Evolutionary conservation across 2,113 vertebrate species (phyloP).

Genomic region (Bostrychus sinensis): DNA sequence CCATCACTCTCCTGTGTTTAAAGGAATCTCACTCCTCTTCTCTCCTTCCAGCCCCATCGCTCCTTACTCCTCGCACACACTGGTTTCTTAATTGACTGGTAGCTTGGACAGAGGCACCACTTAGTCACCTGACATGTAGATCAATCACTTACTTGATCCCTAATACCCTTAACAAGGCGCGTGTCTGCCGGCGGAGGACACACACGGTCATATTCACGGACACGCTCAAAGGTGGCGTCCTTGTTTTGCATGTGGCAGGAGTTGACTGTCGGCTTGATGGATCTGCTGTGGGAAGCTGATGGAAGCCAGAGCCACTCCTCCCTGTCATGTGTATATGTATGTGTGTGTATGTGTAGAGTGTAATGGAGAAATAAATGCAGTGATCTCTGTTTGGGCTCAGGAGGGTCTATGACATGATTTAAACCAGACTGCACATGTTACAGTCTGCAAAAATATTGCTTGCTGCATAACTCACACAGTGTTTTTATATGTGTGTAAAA

Average conservation of each 20-base stretch:
- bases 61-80: slow-evolving; percentile 1
- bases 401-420: neutral
- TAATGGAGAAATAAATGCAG: slow-evolving; percentile 14
- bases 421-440: slow-evolving; percentile 31
- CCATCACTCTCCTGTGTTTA: slow-evolving; percentile 3
- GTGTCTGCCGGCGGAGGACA: slow-evolving; percentile 66
- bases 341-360: neutral
- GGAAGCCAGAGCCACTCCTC: slow-evolving; percentile 7
- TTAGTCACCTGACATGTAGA: slow-evolving; percentile 74
- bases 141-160: slow-evolving; percentile 76
- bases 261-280: slow-evolving; percentile 43
- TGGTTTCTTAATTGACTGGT: slow-evolving; percentile 61
- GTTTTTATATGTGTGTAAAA: neutral
- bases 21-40: neutral
- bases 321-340: slow-evolving; percentile 7
- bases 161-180: slow-evolving; percentile 72
- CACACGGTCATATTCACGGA: neutral
- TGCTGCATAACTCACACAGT: neutral
- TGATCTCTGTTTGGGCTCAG: slow-evolving; percentile 9
- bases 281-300: slow-evolving; percentile 35
- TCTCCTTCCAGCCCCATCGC: neutral
- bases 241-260: slow-evolving; percentile 32
- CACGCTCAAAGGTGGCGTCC: slow-evolving; percentile 30
- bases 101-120: slow-evolving; percentile 53
- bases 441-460: neutral